Evolutionary conservation across 2,888 invertebrate species (phyloP).

Genomic region (Tipula confusa): DNA sequence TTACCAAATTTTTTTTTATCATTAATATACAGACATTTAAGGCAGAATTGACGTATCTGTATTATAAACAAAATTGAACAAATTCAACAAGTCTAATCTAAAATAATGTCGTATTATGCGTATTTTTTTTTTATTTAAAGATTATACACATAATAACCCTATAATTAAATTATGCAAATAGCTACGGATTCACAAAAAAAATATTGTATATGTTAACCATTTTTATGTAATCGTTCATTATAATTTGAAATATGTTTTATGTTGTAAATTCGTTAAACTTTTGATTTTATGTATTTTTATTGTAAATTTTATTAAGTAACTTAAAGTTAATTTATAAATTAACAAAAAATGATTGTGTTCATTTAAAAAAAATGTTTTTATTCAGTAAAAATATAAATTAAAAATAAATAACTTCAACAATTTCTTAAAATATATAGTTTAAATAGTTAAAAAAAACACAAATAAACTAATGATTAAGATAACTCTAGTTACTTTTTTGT

Average conservation of each 20-base stretch:
- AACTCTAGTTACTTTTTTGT: neutral
- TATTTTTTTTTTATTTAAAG: neutral
- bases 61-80: neutral
- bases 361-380: neutral
- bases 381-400: neutral
- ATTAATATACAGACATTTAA: neutral
- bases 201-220: neutral
- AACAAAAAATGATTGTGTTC: neutral
- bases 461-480: neutral
- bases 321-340: neutral
- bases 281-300: neutral
- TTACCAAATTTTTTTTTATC: neutral
- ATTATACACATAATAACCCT: neutral
- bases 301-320: neutral
- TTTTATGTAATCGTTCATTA: neutral
- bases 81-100: neutral
- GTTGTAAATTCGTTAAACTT: neutral
- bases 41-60: neutral
- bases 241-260: neutral
- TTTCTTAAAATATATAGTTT: neutral
- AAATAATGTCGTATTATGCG: neutral
- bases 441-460: neutral
- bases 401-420: neutral
- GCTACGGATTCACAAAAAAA: neutral
- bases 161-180: neutral